These are phyloP conservation scores for Gila robusta DNA, from an alignment of 2,797 vertebrate genomes.

Conservation along the genomic window DNA sequence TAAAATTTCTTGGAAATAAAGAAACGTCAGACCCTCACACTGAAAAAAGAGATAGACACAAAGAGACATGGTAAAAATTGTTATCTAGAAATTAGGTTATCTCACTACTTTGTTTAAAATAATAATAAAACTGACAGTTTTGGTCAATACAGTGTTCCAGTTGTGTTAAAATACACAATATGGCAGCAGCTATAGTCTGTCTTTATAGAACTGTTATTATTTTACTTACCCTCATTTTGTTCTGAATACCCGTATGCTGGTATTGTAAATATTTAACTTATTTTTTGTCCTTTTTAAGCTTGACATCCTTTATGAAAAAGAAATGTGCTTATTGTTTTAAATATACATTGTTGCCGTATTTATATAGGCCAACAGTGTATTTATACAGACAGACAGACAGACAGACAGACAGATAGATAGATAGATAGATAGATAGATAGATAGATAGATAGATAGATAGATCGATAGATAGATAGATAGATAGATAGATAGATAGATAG, in stretches of 20 bases:
- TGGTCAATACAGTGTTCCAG: neutral
- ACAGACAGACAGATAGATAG: no score
- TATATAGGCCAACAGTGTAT: no score
- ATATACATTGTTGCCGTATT: no score
- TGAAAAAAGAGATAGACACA: neutral
- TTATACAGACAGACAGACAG: no score
- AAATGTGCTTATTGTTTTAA: neutral
- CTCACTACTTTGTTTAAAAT: neutral
- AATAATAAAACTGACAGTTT: neutral
- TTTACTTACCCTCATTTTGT: neutral
- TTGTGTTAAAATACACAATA: neutral
- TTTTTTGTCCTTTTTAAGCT: neutral
- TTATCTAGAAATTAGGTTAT: neutral
- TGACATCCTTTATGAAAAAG: neutral
- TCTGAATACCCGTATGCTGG: neutral
- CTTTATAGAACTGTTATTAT: neutral
- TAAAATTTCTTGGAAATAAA: neutral
- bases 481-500: no score
- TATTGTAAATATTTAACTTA: neutral
- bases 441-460: no score
- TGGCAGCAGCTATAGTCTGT: neutral
- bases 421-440: no score
- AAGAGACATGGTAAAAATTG: neutral
- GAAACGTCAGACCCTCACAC: neutral
- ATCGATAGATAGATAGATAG: no score